Base-by-base conservation (phyloP, 2,113 vertebrate genomes). In the Capricornis sumatraensis region DNA sequence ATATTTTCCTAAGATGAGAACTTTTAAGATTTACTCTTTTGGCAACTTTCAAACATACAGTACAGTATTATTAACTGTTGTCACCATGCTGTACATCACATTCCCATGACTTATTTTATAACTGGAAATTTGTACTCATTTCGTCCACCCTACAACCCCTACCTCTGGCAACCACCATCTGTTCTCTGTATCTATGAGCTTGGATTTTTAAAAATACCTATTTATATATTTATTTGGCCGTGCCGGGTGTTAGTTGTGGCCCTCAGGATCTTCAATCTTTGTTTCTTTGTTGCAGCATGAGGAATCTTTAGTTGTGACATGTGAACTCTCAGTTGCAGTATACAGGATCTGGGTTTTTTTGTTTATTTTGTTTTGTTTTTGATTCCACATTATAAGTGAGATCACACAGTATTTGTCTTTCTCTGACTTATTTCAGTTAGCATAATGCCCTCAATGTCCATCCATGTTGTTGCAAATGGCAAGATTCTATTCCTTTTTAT, bases 161-260 rank as follows among this genome's bases (percentile, higher is more conserved):
- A 36, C 4, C 30, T n/a, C 79, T 36, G 79, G 19, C 50, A 36
- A 82, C 79, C 50, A 23, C 50, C 50, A 36, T n/a, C 50, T 36
- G n/a, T 21, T 82, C 30, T 82, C 50, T 82, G 16, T 52, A 53
- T 8, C 33, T 36, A 25, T 36, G 50, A 23, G 50, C 33, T 53
- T 36, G 78, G 30, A 11, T 53, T 53, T 53, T n/a, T 0, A 3
- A 30, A 78, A 1, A 74, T 74, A 40, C 40, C 12, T 30, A 47
- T 47, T 28, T 47, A 79, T 78, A 9, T 17, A 79, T 47, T 47
- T 47, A 47, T 79, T 28, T 79, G 27, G 8, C 45, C 19, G 2
- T 30, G 45, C 27, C 4, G 0, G 76, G 43, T 79, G 43, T 47
- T 9, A 30, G 76, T 6, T 50, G 45, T 17, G 2, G 45, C 76